These are phyloP conservation scores for Batillaria attramentaria DNA, from an alignment of 1,140 invertebrate genomes.

Conservation along the genomic window DNA sequence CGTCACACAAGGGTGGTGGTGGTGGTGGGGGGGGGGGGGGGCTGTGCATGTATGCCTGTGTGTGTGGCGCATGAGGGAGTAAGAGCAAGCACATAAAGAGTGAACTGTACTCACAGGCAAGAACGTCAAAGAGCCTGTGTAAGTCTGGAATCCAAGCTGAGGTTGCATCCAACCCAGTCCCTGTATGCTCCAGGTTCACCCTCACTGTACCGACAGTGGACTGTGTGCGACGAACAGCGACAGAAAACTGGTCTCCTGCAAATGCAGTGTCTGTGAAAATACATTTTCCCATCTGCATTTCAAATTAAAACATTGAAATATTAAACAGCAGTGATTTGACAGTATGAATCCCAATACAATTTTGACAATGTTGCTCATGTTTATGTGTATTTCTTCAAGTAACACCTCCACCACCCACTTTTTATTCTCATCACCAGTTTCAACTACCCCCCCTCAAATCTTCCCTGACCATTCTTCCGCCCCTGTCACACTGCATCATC, in stretches of 20 bases:
- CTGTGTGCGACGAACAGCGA: slow-evolving; percentile 49
- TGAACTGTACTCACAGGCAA: slow-evolving; percentile 50
- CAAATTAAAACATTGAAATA: not conserved
- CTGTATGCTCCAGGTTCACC: slow-evolving; percentile 60
- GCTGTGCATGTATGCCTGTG: no score
- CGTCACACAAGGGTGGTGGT: no score
- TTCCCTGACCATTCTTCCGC: no score
- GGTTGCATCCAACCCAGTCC: slow-evolving; percentile 53
- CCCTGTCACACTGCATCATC: no score
- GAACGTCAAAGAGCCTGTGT: slow-evolving; percentile 54
- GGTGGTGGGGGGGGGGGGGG: no score
- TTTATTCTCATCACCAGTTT: not conserved
- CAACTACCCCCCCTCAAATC: not conserved
- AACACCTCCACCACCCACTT: not conserved
- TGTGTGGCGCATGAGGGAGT: no score
- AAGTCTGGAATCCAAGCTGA: slow-evolving; percentile 43
- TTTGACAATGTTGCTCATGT: not conserved
- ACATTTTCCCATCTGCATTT: not conserved
- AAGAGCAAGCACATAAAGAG: not conserved
- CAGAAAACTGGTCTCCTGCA: slow-evolving; percentile 52
- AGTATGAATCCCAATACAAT: no score
- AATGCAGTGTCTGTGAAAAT: not conserved
- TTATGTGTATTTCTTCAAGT: not conserved
- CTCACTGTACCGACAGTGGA: slow-evolving; percentile 58
- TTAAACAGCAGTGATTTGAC: no score